Evolutionary conservation across 2,113 vertebrate species (phyloP).

Genomic region (Oryzias celebensis): DNA sequence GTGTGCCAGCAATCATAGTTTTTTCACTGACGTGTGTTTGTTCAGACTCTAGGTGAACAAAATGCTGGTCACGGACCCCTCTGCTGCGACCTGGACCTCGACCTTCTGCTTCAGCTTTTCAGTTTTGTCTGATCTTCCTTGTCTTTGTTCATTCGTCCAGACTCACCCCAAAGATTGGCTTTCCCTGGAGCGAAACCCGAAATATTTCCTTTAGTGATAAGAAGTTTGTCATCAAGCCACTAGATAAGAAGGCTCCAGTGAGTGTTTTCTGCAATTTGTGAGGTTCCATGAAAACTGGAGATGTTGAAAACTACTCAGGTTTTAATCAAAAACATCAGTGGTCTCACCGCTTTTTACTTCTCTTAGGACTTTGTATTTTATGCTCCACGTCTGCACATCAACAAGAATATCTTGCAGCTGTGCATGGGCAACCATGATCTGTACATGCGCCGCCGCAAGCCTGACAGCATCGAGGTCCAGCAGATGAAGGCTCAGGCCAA

Average conservation of each 20-base stretch:
- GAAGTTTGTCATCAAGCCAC: conserved; percentile 96
- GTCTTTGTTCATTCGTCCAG: conserved; percentile 64
- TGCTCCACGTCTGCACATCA: conserved; percentile 87
- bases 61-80: too few species aligned
- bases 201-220: conserved; percentile 97
- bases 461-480: conserved; percentile 95
- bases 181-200: conserved; percentile 97
- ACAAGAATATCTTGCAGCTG: conserved; percentile 92
- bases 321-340: neutral
- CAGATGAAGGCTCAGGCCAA: conserved; percentile 98
- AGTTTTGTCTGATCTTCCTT: neutral
- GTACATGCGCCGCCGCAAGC: conserved; percentile 91
- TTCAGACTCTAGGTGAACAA: too few species aligned
- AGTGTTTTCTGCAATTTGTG: conserved; percentile 64
- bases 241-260: conserved; percentile 95
- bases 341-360: neutral
- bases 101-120: neutral
- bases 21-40: too few species aligned
- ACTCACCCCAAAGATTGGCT: conserved; percentile 94
- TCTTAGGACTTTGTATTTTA: conserved; percentile 93
- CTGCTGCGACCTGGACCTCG: too few species aligned
- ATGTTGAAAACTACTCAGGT: neutral
- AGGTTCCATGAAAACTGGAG: neutral
- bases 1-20: too few species aligned
- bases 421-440: conserved; percentile 97